phyloP scores from a whole-genome alignment of 2,888 invertebrate species.

The Xestia xanthographa region DNA sequence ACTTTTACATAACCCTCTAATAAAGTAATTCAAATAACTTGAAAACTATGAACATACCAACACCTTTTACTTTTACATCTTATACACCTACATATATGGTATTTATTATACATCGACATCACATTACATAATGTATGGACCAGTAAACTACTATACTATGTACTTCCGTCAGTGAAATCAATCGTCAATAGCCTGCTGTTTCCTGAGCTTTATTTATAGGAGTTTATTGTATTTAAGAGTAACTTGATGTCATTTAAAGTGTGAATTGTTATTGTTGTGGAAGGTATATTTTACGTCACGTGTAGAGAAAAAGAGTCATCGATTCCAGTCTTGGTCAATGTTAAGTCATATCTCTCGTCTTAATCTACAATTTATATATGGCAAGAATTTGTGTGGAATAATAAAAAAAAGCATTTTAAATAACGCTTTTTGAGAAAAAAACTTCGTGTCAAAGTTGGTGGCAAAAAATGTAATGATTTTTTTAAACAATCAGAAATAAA shows the following conservation, averaged over 20 bases:
- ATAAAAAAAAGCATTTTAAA: too few relatives aligned
- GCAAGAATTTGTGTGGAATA: too few relatives aligned
- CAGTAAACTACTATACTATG: slow-evolving; percentile 22
- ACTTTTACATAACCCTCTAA: slow-evolving; percentile 8
- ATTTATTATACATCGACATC: slow-evolving; percentile 20
- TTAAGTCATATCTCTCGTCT: too few relatives aligned
- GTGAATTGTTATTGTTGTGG: too few relatives aligned
- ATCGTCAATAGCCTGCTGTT: slow-evolving; percentile 26
- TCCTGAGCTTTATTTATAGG: slow-evolving; percentile 28
- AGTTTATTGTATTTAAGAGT: slow-evolving; percentile 1
- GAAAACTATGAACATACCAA: slow-evolving; percentile 9
- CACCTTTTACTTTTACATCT: slow-evolving; percentile 48
- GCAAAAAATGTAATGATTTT: too few relatives aligned
- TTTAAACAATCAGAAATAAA: too few relatives aligned
- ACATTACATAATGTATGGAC: slow-evolving; percentile 50
- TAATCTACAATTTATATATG: too few relatives aligned
- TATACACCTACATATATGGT: not conserved
- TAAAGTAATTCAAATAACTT: not conserved
- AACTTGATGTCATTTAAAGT: not conserved
- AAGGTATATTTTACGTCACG: too few relatives aligned
- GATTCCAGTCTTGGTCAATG: too few relatives aligned
- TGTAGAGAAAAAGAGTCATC: too few relatives aligned
- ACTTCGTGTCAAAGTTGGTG: too few relatives aligned
- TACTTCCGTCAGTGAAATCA: slow-evolving; percentile 57
- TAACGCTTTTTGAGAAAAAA: too few relatives aligned